Conservation (phyloP, 2,888 invertebrate genomes). For the Cantharis flavilabris region DNA sequence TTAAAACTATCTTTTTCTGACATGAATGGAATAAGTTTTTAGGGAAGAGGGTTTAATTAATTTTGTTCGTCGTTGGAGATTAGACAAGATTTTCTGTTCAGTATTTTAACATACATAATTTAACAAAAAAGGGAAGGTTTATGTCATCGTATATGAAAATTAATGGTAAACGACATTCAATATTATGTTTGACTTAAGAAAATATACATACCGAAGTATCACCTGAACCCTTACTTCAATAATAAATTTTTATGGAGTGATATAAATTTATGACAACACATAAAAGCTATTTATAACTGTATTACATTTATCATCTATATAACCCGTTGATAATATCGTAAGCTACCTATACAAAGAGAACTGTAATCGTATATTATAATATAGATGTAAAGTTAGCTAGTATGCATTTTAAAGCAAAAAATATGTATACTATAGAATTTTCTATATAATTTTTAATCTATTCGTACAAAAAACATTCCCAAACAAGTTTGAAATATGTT, state of each 20-base stretch:
- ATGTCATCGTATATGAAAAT: background rate
- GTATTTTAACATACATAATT: background rate
- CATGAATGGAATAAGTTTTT: too few relatives aligned
- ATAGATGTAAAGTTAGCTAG: background rate
- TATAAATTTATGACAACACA: conserved; percentile 4
- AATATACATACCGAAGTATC: background rate
- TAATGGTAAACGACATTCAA: background rate
- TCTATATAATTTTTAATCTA: background rate
- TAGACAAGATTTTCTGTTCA: background rate
- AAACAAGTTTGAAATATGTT: background rate
- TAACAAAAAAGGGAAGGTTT: background rate
- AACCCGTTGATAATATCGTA: background rate
- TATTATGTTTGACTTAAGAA: background rate
- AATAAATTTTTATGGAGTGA: background rate
- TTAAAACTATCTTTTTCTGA: too few relatives aligned
- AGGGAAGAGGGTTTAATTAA: too few relatives aligned
- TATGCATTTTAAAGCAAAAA: background rate
- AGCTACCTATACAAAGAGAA: background rate
- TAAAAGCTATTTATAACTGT: background rate
- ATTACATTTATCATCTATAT: background rate
- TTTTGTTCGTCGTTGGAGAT: background rate
- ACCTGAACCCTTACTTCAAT: background rate
- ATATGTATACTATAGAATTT: background rate
- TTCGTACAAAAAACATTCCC: background rate
- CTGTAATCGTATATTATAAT: background rate